phyloP scores from a whole-genome alignment of 2,797 vertebrate genomes.

The Hoplostethus atlanticus region DNA sequence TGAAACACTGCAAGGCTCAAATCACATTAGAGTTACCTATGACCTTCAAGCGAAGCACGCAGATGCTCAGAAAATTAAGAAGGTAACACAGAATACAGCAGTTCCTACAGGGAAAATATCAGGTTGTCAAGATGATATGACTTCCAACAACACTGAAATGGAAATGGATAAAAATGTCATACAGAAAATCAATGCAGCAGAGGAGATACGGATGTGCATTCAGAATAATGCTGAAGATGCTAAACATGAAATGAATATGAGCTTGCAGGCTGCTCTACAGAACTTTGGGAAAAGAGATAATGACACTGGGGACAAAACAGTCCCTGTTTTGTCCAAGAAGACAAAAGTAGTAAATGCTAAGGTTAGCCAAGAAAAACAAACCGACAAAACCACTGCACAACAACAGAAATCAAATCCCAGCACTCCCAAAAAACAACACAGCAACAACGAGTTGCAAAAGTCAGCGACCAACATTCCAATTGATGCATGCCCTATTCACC shows the following conservation, averaged over 20 bases:
- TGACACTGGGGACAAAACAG: constrained; percentile 47
- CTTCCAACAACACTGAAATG: constrained; percentile 27
- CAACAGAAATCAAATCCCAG: constrained; percentile 28
- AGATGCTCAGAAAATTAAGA: constrained; percentile 68
- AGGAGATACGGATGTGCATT: constrained; percentile 74
- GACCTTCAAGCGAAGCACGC: constrained; percentile 33
- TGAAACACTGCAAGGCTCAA: background rate
- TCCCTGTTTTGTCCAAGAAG: constrained; percentile 59
- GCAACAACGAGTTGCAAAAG: constrained; percentile 21
- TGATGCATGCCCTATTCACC: constrained; percentile 13
- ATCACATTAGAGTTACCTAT: constrained; percentile 27
- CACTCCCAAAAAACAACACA: constrained; percentile 12
- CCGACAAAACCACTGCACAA: constrained; percentile 15
- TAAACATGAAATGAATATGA: constrained; percentile 62
- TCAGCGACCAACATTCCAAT: constrained; percentile 14
- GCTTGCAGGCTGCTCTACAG: constrained; percentile 57
- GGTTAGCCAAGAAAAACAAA: constrained; percentile 36
- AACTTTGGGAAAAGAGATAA: constrained; percentile 70
- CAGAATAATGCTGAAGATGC: constrained; percentile 65
- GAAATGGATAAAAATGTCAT: constrained; percentile 77
- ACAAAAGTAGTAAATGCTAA: constrained; percentile 55
- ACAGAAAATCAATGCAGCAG: constrained; percentile 73
- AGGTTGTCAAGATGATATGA: constrained; percentile 26
- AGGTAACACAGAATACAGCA: constrained; percentile 21
- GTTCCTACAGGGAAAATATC: constrained; percentile 27